Evolutionary conservation across 2,888 invertebrate genomes (phyloP), one percentile per base, ranked within the genome.

Genomic region (Sericinus montela): DNA sequence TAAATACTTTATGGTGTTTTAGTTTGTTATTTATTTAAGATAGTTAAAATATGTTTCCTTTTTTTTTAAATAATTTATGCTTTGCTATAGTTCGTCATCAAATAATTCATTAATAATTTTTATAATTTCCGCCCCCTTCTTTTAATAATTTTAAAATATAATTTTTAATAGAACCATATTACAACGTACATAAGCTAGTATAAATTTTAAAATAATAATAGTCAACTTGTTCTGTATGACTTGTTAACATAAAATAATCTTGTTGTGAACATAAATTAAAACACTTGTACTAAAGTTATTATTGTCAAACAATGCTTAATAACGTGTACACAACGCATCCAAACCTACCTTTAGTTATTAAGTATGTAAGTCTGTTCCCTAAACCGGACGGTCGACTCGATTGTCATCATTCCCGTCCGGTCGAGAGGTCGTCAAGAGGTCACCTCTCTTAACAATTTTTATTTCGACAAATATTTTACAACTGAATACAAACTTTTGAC

Each of bases 341-440:
- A 2, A 34, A 35, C 49, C 23, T 30, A 45, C 40, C 45, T 45
- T 40, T 29, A 36, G 45, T 35, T 40, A 41, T 41, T 50, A 38
- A 43, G 43, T 44, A 50, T 50, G 50, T 45, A 45, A 23, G 50
- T 15, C 30, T 23, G 45, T n/a, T 25, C 45, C 53, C 51, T 48
- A 57, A 57, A 60, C 60, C 62, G 62, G 62, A 60, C 57, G 58
- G 53, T 46, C 45, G 51, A 35, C 46, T 53, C 49, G 58, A 60
- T 57, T 59, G 60, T 62, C 61, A 55, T 55, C 58, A 59, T 52
- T 54, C 57, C 58, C 60, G 64, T 59, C 58, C 59, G 61, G 63
- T 55, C 60, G 59, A 59, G 63, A 51, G 67, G 65, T 65, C 66
- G 67, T 55, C 56, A 55, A 62, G 63, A 61, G 67, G 65, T 66